These are phyloP conservation scores for Poecilia picta DNA, from an alignment of 2,797 vertebrate species.

Conservation along the genomic window DNA sequence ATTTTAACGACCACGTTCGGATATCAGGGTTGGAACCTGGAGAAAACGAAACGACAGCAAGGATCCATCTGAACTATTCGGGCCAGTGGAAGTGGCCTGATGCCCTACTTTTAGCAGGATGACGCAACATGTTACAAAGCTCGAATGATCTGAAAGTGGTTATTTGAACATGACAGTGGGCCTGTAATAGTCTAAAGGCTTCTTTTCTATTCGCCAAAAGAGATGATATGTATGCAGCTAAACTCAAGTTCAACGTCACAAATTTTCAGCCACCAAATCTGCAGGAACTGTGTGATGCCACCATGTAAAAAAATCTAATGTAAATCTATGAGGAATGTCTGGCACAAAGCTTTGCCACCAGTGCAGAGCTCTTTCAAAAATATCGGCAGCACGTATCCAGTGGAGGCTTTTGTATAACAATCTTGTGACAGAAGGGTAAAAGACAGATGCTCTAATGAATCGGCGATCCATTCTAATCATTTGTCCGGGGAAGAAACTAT, in stretches of 20 bases:
- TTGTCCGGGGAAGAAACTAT: not conserved
- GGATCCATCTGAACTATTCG: conserved; percentile 1
- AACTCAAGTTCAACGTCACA: not conserved
- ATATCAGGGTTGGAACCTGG: not conserved
- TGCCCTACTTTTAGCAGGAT: not conserved
- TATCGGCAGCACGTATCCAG: not conserved
- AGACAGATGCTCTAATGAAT: not conserved
- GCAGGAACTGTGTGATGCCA: not conserved
- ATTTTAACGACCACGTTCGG: not conserved
- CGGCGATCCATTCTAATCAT: not conserved
- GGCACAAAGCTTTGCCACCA: not conserved
- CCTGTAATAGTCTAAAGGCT: not conserved
- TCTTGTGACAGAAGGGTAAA: not conserved
- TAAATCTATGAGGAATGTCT: not conserved
- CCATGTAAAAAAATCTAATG: not conserved
- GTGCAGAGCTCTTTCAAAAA: not conserved
- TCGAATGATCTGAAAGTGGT: not conserved
- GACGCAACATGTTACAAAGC: not conserved
- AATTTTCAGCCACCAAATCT: not conserved
- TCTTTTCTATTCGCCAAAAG: not conserved
- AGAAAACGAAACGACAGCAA: not conserved
- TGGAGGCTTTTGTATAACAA: not conserved
- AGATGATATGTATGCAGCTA: not conserved
- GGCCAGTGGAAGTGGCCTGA: not conserved
- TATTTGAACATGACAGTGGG: not conserved